phyloP scores from a whole-genome alignment of 2,888 invertebrate species.

The Protonemura montana region DNA sequence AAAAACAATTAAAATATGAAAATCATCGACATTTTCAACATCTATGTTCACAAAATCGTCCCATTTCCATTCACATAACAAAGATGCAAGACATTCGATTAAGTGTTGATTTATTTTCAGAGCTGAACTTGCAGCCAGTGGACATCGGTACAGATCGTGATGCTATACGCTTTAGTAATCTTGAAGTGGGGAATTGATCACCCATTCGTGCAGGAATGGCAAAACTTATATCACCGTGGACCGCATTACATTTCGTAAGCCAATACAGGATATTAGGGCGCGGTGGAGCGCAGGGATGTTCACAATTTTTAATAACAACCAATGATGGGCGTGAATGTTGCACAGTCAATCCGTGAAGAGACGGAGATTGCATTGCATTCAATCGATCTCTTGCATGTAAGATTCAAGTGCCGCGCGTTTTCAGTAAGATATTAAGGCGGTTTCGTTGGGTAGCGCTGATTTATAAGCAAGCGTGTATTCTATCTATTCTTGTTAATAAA shows the following conservation, averaged over 20 bases:
- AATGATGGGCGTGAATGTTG: not conserved
- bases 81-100: no score
- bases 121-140: no score
- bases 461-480: not conserved
- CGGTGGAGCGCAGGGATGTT: not conserved
- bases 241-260: not conserved
- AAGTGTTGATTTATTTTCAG: no score
- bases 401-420: not conserved
- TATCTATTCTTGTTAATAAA: not conserved
- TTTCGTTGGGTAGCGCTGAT: not conserved
- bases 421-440: not conserved
- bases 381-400: not conserved
- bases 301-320: conserved; percentile 12
- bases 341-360: not conserved
- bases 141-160: no score
- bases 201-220: no score
- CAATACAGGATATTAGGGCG: conserved; percentile 12
- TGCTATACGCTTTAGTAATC: no score
- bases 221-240: no score
- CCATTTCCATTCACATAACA: no score
- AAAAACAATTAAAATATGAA: no score
- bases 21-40: no score
- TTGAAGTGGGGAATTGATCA: no score
- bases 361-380: not conserved
- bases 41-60: no score